Percentiles rank a stretch among this genome's conserved stretches.
Conservation (phyloP, 2,888 invertebrate genomes). For the Volucella inanis region DNA sequence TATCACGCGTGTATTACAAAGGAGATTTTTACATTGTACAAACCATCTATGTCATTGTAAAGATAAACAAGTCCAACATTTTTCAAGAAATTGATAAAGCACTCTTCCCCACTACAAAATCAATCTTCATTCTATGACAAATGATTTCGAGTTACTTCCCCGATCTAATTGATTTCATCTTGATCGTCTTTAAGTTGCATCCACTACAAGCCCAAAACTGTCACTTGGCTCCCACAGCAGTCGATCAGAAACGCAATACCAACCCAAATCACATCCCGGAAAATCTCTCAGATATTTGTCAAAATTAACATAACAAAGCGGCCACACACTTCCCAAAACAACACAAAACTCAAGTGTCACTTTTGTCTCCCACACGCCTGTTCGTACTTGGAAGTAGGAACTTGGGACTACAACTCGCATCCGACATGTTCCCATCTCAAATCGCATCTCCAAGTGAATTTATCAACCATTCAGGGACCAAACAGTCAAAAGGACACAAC, state of each 20-base stretch:
- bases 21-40: no score
- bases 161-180: conserved; percentile 56
- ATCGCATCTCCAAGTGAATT: conserved; percentile 63
- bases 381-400: neutral
- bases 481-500: conserved; percentile 66
- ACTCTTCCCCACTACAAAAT: neutral
- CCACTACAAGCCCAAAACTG: conserved; percentile 20
- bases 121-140: conserved; percentile 31
- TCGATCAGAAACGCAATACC: conserved; percentile 43
- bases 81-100: no score
- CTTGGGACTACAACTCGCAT: neutral
- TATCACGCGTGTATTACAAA: no score
- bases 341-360: conserved; percentile 52
- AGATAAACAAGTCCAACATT: no score
- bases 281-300: conserved; percentile 68
- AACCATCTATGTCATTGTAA: no score
- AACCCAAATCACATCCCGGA: conserved; percentile 31
- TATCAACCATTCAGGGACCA: conserved; percentile 53
- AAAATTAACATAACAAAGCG: conserved; percentile 72
- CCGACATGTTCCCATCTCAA: conserved; percentile 56
- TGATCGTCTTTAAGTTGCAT: conserved; percentile 33
- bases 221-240: conserved; percentile 45
- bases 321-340: conserved; percentile 17
- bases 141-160: conserved; percentile 55
- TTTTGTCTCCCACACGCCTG: conserved; percentile 53